phyloP scores from a whole-genome alignment of 2,888 invertebrate species.

The Sussaba pulchella region DNA sequence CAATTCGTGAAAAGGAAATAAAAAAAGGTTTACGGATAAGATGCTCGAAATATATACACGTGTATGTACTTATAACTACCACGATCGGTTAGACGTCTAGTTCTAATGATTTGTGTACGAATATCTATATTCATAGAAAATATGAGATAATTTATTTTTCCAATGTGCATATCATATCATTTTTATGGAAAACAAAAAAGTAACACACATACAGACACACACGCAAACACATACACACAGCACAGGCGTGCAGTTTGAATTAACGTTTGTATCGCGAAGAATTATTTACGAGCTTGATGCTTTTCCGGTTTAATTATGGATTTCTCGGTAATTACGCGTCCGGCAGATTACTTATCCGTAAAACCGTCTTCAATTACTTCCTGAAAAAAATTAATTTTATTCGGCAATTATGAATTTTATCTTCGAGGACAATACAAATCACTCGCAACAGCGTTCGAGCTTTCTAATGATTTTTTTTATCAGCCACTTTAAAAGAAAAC shows the following conservation, averaged over 20 bases:
- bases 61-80: constrained; percentile 79
- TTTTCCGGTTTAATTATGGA: constrained; percentile 56
- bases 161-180: constrained; percentile 85
- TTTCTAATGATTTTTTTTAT: constrained; percentile 4
- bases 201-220: constrained; percentile 44
- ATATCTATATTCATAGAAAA: constrained; percentile 82
- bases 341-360: constrained; percentile 22
- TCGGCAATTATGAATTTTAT: neutral
- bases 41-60: constrained; percentile 68
- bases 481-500: constrained; percentile 7
- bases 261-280: constrained; percentile 44
- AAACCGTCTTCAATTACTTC: neutral
- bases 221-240: too few relatives aligned
- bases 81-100: constrained; percentile 80
- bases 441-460: constrained; percentile 36
- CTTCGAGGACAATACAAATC: constrained; percentile 22
- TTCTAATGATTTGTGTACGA: constrained; percentile 80
- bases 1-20: constrained; percentile 55
- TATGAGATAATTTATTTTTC: constrained; percentile 84
- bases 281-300: constrained; percentile 63
- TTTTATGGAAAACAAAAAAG: constrained; percentile 79
- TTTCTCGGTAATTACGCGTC: constrained; percentile 23
- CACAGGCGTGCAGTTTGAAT: constrained; percentile 62
- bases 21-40: constrained; percentile 34
- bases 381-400: neutral